Evolutionary conservation across 2,113 vertebrate species (phyloP).

Genomic region (Gallinago jamesoni): DNA sequence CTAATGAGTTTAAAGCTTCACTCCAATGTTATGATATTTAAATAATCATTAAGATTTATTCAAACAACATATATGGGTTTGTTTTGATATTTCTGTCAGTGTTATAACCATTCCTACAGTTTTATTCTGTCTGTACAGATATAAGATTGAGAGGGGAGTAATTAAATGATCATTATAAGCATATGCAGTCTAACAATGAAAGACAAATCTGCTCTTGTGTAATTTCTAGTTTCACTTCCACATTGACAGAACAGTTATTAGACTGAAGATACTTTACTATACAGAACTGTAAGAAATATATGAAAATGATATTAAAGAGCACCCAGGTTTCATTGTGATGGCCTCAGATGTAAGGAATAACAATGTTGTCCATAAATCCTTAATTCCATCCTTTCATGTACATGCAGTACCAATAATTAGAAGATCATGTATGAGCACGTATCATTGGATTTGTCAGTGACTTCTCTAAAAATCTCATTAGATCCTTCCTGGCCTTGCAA

Average conservation of each 20-base stretch:
- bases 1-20: background rate
- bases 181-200: background rate
- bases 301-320: background rate
- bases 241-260: background rate
- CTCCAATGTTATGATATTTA: background rate
- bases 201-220: background rate
- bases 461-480: slow-evolving; percentile 89
- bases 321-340: background rate
- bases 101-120: background rate
- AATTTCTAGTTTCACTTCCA: background rate
- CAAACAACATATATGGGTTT: background rate
- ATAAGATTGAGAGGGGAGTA: background rate
- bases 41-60: background rate
- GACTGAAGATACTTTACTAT: background rate
- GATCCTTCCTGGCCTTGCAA: slow-evolving; percentile 86
- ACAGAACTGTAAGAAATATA: background rate
- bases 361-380: background rate
- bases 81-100: background rate
- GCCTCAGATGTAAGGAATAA: background rate
- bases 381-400: background rate
- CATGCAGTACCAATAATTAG: background rate
- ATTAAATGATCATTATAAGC: background rate
- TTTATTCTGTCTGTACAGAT: background rate
- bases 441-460: slow-evolving; percentile 88
- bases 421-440: background rate